A percentile compares a stretch with the other conserved stretches of the same genome.
Conservation (phyloP, 2,113 vertebrate species). For the Labeo catla region DNA sequence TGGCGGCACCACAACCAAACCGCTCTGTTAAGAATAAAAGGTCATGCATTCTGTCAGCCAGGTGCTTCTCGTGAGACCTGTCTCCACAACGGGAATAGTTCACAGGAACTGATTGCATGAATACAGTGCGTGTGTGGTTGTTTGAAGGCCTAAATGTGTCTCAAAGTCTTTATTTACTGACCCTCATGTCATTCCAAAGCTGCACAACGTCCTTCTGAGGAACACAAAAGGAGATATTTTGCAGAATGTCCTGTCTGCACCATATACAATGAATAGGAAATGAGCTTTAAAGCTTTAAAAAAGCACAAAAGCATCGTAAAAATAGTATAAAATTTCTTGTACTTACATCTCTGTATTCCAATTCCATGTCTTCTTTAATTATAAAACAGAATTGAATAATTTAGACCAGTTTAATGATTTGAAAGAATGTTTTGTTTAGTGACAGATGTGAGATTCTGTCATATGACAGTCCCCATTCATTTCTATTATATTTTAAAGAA, state of each 20-base stretch:
- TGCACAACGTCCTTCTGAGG: not conserved
- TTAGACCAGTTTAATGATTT: not conserved
- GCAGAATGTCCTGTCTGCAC: not conserved
- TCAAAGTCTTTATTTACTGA: not conserved
- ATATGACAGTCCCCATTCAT: not conserved
- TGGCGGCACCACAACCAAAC: not conserved
- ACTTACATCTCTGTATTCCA: not conserved
- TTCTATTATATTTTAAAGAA: not conserved
- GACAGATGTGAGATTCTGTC: not conserved
- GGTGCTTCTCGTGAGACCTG: constrained; percentile 22
- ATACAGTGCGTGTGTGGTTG: not conserved
- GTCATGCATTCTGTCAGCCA: not conserved
- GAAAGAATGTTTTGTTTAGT: not conserved
- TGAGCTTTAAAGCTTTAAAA: not conserved
- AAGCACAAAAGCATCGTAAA: not conserved
- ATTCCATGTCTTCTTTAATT: not conserved
- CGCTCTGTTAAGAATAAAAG: not conserved
- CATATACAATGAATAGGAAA: not conserved
- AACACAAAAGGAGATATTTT: not conserved
- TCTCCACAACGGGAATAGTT: not conserved
- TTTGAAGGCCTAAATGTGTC: not conserved
- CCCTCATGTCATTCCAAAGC: not conserved
- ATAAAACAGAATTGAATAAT: not conserved
- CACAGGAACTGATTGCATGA: not conserved
- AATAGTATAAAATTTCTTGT: not conserved